Conservation (phyloP, 2,888 invertebrate species). For the Archaeoteleia sp. region DNA sequence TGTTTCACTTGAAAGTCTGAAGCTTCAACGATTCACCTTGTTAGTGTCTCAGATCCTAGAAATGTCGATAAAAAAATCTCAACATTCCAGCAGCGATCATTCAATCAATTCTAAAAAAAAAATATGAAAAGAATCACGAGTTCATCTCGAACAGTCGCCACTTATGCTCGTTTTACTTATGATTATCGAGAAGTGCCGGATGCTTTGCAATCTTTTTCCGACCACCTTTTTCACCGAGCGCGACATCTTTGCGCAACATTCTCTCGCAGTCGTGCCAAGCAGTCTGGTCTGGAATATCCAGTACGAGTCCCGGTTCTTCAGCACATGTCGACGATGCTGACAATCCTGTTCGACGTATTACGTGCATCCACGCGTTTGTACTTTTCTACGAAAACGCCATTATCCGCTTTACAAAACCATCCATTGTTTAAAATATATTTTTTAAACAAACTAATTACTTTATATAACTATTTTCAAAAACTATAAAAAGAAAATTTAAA, state of each 20-base stretch:
- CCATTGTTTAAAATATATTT: no score
- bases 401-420: no score
- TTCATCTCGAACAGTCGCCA: constrained; percentile 39
- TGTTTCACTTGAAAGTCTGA: no score
- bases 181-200: constrained; percentile 49
- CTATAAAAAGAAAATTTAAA: no score
- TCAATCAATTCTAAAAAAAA: constrained; percentile 42
- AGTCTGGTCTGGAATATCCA: constrained; percentile 61
- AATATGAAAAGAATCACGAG: no score
- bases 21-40: constrained; percentile 42
- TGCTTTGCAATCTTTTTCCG: constrained; percentile 50
- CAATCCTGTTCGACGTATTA: constrained; percentile 27
- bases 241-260: constrained; percentile 47
- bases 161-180: constrained; percentile 49
- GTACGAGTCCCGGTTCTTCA: constrained; percentile 43
- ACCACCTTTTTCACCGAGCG: constrained; percentile 39
- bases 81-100: constrained; percentile 38
- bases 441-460: no score
- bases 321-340: no score
- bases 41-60: constrained; percentile 44
- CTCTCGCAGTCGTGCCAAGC: constrained; percentile 61
- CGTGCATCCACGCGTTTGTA: not conserved
- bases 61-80: constrained; percentile 44
- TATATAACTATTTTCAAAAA: no score
- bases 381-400: no score